Evolutionary conservation across 2,113 vertebrate species (phyloP), one percentile per base, ranked within the genome.

Genomic region (Thryonomys swinderianus): DNA sequence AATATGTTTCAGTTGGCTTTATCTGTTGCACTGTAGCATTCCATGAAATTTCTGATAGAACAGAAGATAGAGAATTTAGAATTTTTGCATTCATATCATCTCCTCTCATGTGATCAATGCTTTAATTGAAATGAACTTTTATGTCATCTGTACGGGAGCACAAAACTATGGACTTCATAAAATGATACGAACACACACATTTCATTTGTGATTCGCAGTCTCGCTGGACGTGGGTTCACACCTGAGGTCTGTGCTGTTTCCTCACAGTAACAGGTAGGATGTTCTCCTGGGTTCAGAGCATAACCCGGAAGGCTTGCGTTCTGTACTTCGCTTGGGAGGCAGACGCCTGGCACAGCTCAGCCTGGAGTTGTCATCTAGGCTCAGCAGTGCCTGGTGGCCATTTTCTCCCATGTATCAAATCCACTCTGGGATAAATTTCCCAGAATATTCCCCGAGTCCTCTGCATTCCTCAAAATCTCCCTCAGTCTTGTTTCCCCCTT

Each of bases 41-140:
- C n/a, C 8, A 27, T 48, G 45, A 86, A n/a, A 76, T 51, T 57
- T 59, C 51, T 74, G 16, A 17, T 40, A 57, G 17, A 61, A 55
- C 73, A 34, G 69, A 90, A 90, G 21, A n/a, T 88, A 57, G 85
- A 81, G 25, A 90, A 93, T 81, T 92, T 23, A 42, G 21, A 79
- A 34, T 86, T 74, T 25, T 69, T 20, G 73, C 48, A 55, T 88
- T 57, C 25, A 42, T 5, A 57, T 81, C 51, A 1, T 61, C 79
- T 48, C 14, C 51, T 21, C 25, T 74, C 11, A 37, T 5, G 6
- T 45, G 11, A 88, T 21, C 3, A 16, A 2, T 17, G 18, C 40
- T 34, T 40, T 23, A 82, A 81, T 30, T 79, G 85, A 92, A 92
- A 74, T 74, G 76, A 71, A 73, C 71, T 62, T 88, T 82, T 17